Percentiles rank a stretch among this genome's conserved stretches.
Conservation (phyloP, 2,113 vertebrate genomes). For the Indicator maculatus region DNA sequence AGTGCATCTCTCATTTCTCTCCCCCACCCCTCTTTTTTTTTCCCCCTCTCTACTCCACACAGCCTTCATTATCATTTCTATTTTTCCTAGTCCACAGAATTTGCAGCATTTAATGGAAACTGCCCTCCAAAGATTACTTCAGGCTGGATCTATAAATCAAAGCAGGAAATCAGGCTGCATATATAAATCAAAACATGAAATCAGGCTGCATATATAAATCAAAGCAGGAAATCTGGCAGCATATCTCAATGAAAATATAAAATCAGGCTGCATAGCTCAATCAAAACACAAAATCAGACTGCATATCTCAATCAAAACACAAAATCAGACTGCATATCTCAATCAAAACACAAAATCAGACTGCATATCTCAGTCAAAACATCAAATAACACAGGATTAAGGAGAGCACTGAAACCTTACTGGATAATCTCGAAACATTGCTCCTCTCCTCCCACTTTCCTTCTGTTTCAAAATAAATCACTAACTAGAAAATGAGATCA, state of each 20-base stretch:
- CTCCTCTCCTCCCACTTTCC: not conserved
- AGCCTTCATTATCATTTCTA: not conserved
- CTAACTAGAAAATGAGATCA: not conserved
- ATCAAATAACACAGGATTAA: not conserved
- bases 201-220: too few relatives aligned
- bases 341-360: too few relatives aligned
- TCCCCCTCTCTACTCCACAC: not conserved
- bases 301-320: not conserved
- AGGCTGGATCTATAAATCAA: not conserved
- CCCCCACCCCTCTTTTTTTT: not conserved
- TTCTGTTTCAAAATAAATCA: not conserved
- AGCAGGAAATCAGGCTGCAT: too few relatives aligned
- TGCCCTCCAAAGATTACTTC: not conserved
- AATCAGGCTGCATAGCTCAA: too few relatives aligned
- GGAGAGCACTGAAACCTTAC: not conserved
- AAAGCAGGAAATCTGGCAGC: too few relatives aligned
- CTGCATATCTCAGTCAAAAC: not conserved
- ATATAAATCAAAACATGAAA: too few relatives aligned
- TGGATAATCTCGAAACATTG: not conserved
- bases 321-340: too few relatives aligned
- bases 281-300: too few relatives aligned
- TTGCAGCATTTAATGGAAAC: not conserved
- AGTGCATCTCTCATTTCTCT: not conserved
- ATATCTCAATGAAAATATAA: too few relatives aligned
- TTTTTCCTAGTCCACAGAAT: not conserved